Base-by-base conservation (phyloP, 2,797 vertebrate genomes). In the Sebastolobus altivelis region DNA sequence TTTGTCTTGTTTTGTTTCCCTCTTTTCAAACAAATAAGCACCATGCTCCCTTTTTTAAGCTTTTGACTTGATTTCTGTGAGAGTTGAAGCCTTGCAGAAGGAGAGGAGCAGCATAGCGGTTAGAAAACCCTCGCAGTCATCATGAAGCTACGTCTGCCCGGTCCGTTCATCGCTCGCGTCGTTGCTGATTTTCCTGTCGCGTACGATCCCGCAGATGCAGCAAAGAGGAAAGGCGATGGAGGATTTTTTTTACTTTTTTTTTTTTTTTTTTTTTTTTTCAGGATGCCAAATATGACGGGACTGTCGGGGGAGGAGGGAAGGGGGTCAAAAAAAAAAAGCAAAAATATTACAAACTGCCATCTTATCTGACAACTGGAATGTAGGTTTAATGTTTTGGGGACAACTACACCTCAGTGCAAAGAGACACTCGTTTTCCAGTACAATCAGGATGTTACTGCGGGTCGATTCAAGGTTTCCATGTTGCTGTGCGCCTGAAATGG, bases 71-170 rank as follows among this genome's bases (percentile, higher is more conserved):
- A 92, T 90, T 89, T 92, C 91, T 94, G 95, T 95, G 94, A 97
- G 95, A 96, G 96, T 91, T 95, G 89, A 93, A 96, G 96, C 96
- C 96, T 96, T 96, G 96, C 95, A 90, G 93, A 95, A 95, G 96
- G 77, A 84, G 77, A 96, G 95, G 93, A 95, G 95, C 96, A 95
- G 95, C 96, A 94, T 95, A 86, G 81, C 76, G 33, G 65, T 63
- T 52, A 22, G 96, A 93, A 68, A 93, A 93, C 56, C 29, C 35
- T 68, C 95, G 95, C 97, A 95, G 88, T 88, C 84, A 82, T 94
- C 92, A 86, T 92, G 81, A 95, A 96, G 95, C 95, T 95, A 92
- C 94, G 37, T 92, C 92, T 93, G 93, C 92, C 92, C 85, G 0
- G 86, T 94, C 93, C 92, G 89, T 93, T 93, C 92, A 88, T 94